These are phyloP conservation scores for Gorsachius goisagi DNA, from an alignment of 2,113 vertebrate genomes.

Conservation along the genomic window DNA sequence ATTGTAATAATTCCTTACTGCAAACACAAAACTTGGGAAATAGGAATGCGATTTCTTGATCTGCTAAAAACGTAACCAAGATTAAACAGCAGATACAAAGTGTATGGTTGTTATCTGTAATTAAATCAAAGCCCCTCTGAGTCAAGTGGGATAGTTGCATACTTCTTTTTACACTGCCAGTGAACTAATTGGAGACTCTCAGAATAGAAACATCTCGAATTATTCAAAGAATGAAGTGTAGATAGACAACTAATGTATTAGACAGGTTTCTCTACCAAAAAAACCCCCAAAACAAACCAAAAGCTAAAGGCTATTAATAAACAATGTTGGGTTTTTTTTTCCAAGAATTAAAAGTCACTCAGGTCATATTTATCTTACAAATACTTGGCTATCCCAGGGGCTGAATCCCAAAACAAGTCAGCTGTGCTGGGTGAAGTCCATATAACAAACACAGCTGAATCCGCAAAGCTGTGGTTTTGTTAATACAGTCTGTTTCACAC, in stretches of 20 bases:
- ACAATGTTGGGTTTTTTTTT: not conserved
- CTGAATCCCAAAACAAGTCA: not conserved
- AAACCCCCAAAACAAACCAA: not conserved
- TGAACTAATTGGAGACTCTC: not conserved
- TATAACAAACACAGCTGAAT: not conserved
- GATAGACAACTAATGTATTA: not conserved
- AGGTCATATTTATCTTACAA: not conserved
- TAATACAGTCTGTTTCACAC: not conserved
- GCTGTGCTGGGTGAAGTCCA: not conserved
- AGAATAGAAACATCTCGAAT: not conserved
- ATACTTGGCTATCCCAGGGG: not conserved
- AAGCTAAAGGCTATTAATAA: not conserved
- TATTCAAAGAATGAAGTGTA: not conserved
- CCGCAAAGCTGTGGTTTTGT: not conserved
- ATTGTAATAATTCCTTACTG: not conserved
- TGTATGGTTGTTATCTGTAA: not conserved
- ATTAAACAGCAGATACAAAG: not conserved
- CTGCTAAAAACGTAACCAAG: not conserved
- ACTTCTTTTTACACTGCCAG: not conserved
- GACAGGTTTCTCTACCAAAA: not conserved
- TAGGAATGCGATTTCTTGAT: not conserved
- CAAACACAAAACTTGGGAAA: not conserved
- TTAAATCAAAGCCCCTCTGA: constrained; percentile 13
- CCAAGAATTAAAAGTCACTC: not conserved
- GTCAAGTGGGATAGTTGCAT: not conserved